Evolutionary conservation across 2,113 vertebrate species (phyloP).

Genomic region (Hyla sarda): DNA sequence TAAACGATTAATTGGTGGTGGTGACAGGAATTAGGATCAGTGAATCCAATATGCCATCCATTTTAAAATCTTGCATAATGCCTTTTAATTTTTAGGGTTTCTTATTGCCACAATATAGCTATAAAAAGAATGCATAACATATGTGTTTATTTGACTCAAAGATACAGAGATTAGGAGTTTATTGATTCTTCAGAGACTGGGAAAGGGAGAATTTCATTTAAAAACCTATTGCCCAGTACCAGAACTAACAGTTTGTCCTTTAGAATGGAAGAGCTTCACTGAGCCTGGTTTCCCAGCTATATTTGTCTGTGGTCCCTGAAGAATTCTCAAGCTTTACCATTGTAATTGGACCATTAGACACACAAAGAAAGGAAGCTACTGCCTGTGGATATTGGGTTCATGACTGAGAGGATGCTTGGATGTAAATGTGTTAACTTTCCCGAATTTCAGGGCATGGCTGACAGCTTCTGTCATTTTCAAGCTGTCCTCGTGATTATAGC

Average conservation of each 20-base stretch:
- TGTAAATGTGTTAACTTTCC: slow-evolving; percentile 12
- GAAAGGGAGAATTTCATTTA: background rate
- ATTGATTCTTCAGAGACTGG: slow-evolving; percentile 4
- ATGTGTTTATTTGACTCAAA: background rate
- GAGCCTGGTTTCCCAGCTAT: slow-evolving; percentile 7
- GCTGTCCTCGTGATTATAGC: background rate
- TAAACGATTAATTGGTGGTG: too few species aligned
- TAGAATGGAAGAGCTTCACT: background rate
- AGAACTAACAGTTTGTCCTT: slow-evolving; percentile 22
- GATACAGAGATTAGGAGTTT: background rate
- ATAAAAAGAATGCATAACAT: background rate
- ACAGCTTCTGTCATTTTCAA: slow-evolving; percentile 1
- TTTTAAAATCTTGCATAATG: too few species aligned
- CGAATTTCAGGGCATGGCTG: background rate
- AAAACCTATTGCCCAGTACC: background rate
- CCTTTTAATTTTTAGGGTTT: too few species aligned
- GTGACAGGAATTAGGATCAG: too few species aligned
- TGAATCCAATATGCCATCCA: too few species aligned
- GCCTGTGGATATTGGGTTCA: background rate
- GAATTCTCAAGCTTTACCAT: slow-evolving; percentile 19
- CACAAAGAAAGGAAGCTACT: background rate
- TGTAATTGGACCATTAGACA: slow-evolving; percentile 36
- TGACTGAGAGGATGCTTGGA: background rate
- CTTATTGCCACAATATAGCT: background rate
- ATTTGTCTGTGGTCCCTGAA: slow-evolving; percentile 42